phyloP scores from a whole-genome alignment of 2,113 vertebrate species.

The Dipodomys spectabilis region DNA sequence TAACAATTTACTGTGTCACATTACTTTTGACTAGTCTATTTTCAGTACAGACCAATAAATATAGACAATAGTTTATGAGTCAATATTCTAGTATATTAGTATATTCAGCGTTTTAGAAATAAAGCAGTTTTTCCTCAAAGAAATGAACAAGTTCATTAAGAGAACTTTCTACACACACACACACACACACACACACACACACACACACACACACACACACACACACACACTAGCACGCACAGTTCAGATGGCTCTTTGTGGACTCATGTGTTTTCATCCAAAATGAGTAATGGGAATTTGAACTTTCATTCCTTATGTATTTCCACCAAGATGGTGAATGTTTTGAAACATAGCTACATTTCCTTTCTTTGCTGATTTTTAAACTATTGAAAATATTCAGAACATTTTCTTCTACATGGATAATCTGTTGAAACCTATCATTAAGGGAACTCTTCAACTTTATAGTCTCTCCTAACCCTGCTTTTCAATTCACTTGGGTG shows the following conservation, averaged over 20 bases:
- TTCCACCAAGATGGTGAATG: not conserved
- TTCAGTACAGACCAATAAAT: too few relatives aligned
- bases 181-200: not conserved
- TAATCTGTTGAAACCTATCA: not conserved
- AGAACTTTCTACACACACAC: not conserved
- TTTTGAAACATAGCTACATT: not conserved
- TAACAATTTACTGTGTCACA: not conserved
- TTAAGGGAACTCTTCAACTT: not conserved
- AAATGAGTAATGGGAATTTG: not conserved
- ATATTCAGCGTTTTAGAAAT: not conserved
- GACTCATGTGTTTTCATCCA: not conserved
- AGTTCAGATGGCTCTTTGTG: not conserved
- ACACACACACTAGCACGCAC: not conserved
- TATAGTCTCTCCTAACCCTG: not conserved
- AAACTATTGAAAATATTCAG: not conserved
- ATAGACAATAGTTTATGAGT: too few relatives aligned
- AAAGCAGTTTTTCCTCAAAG: not conserved
- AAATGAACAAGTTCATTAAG: not conserved
- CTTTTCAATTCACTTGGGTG: constrained; percentile 4
- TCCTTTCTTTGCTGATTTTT: constrained; percentile 4
- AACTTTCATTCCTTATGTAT: not conserved
- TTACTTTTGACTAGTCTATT: not conserved
- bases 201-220: not conserved
- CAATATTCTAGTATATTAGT: not conserved
- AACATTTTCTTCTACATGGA: not conserved